These are phyloP conservation scores for Hypomecis punctinalis DNA, from an alignment of 2,888 invertebrate species.

Conservation along the genomic window DNA sequence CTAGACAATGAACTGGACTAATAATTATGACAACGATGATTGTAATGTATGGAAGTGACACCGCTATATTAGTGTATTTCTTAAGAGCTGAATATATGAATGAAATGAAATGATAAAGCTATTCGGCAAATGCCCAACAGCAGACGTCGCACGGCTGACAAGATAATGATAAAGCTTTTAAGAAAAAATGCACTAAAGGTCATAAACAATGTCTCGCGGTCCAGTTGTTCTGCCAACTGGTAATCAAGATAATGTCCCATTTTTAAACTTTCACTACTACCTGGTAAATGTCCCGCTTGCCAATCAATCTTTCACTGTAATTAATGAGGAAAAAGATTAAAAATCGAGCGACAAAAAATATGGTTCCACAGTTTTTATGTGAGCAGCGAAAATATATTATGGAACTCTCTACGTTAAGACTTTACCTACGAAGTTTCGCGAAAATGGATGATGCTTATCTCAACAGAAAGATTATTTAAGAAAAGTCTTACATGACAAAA, in stretches of 20 bases:
- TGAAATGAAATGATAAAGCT: no score
- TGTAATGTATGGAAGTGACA: no score
- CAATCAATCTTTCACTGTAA: conserved; percentile 36
- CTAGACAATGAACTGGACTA: no score
- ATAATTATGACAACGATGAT: no score
- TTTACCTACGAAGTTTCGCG: no score
- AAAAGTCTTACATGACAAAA: no score
- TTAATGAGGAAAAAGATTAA: conserved; percentile 30
- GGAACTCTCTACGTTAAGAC: no score
- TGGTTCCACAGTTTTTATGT: neutral
- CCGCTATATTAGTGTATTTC: no score
- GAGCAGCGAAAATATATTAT: no score
- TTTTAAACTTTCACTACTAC: conserved; percentile 46
- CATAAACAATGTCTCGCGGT: conserved; percentile 27
- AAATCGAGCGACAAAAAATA: conserved; percentile 2
- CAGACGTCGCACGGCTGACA: neutral
- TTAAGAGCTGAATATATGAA: no score
- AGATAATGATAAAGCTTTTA: neutral
- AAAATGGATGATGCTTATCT: no score
- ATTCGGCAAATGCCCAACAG: neutral
- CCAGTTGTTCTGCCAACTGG: conserved; percentile 30
- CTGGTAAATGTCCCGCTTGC: conserved; percentile 39
- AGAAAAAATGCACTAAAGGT: conserved; percentile 12
- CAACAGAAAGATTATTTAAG: no score
- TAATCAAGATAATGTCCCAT: conserved; percentile 42